phyloP scores from a whole-genome alignment of 2,797 vertebrate genomes.

The Coilia nasus region DNA sequence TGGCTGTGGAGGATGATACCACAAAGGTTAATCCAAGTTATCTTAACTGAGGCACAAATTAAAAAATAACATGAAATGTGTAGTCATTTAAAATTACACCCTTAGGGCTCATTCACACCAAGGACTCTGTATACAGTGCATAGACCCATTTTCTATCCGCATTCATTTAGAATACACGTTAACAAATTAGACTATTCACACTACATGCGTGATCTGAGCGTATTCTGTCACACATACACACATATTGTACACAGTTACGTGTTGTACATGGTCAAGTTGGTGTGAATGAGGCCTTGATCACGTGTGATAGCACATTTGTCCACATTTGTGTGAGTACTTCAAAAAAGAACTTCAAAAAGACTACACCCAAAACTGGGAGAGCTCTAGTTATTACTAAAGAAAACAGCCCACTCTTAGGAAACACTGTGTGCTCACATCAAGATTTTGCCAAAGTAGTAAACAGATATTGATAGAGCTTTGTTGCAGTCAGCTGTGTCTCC shows the following conservation, averaged over 20 bases:
- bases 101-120: too few species aligned
- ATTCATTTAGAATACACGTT: too few species aligned
- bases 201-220: too few species aligned
- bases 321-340: neutral
- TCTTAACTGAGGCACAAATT: neutral
- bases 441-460: neutral
- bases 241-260: too few species aligned
- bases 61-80: neutral
- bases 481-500: neutral
- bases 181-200: too few species aligned
- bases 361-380: neutral
- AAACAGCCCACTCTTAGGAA: neutral
- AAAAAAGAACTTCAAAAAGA: neutral
- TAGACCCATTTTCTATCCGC: too few species aligned
- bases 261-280: too few species aligned
- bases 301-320: neutral
- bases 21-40: neutral
- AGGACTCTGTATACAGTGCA: too few species aligned
- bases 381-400: neutral
- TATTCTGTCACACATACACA: too few species aligned
- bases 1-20: constrained; percentile 74
- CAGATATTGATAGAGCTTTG: neutral
- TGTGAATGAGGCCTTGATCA: too few species aligned
- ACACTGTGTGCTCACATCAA: neutral
- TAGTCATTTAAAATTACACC: neutral